Base-by-base conservation (phyloP, 2,797 vertebrate species). In the Poeciliopsis paucimaculata region DNA sequence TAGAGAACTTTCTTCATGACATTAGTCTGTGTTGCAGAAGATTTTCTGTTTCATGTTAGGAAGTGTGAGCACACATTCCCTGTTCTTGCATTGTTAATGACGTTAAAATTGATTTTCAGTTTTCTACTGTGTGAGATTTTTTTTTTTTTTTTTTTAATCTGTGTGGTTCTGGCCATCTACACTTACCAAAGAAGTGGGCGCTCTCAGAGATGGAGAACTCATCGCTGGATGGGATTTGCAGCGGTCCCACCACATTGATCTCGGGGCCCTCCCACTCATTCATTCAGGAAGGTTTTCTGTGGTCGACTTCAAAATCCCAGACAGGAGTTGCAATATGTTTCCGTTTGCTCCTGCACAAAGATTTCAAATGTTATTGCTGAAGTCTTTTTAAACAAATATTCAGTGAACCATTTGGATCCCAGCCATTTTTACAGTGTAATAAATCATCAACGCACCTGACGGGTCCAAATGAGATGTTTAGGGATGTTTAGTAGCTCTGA, bases 141-240 rank as follows among this genome's bases (percentile, higher is more conserved):
- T 45, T 4, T 13, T 15, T 4, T 13, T 15, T 4, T 39, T 3
- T 41, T 68, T 68, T 26, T 73, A 15, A 51, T 1, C 68, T 47
- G 55, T 8, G 13, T 55, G 20, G 23, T 26, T 46, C 60, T 15
- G 45, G 47, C 76, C 1, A 28, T 26, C 26, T 18, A 57, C 36
- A 94, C 97, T 97, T 96, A 99, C 98, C 98, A 92, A 97, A 97
- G 77, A 98, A 95, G 90, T 97, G 95, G 28, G 96, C 84, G 89
- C 94, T 95, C 86, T 99, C 97, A 82, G 96, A 91, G 85, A 99
- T 93, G 88, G 95, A 89, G 95, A 97, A 98, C 71, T 96, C 97
- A 95, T 98, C 97, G 34, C 86, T 89, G 84, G 94, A 87, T 79
- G 96, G 94, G 92, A 97, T 93, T 85, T 98, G 97, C 77, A 97